Percentiles rank a stretch among this genome's conserved stretches.
Conservation (phyloP, 2,797 vertebrate genomes). For the Pteropus rufus region DNA sequence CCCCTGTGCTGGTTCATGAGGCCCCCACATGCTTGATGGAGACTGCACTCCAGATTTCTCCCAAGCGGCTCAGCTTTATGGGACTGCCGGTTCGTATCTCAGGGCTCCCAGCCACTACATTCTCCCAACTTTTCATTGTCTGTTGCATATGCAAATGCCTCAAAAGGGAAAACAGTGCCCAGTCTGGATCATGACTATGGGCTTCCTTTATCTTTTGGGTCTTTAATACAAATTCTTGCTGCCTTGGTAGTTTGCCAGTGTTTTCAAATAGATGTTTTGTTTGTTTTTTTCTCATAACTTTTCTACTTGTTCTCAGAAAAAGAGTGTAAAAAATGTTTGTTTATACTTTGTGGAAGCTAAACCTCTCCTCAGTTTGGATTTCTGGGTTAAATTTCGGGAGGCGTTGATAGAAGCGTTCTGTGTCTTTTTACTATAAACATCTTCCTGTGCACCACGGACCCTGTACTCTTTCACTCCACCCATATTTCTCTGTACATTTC, state of each 20-base stretch:
- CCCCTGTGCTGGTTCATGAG: neutral
- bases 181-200: neutral
- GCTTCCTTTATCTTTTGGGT: neutral
- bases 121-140: neutral
- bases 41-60: neutral
- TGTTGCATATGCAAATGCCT: fast-evolving
- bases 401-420: neutral
- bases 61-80: too few species aligned
- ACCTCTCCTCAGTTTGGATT: neutral
- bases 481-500: neutral
- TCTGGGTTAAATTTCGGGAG: neutral
- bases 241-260: neutral
- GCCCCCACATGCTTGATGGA: neutral
- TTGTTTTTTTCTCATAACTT: neutral
- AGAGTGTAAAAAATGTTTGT: neutral
- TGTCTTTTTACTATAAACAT: neutral
- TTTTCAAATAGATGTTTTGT: neutral
- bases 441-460: neutral
- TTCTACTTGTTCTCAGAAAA: neutral
- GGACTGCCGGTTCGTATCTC: fast-evolving
- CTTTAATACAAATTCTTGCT: neutral
- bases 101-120: fast-evolving
- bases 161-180: neutral
- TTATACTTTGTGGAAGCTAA: neutral
- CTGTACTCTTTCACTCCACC: neutral